Base-by-base conservation (phyloP, 2,797 vertebrate genomes). In the Cirrhinus mrigala region DNA sequence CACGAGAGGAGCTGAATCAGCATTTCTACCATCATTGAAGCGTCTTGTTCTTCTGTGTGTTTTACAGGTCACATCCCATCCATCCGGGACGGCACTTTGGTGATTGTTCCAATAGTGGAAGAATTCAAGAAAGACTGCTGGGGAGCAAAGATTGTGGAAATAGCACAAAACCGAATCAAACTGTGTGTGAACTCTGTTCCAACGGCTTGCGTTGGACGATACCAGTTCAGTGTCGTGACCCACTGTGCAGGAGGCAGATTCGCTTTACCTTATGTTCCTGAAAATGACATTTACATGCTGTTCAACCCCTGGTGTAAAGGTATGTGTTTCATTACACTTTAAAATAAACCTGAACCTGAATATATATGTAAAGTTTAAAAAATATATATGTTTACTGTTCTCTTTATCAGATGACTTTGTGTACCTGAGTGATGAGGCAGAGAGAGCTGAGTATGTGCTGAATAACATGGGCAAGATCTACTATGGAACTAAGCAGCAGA, bases 401-500 rank as follows among this genome's bases (percentile, higher is more conserved):
- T 44, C 40, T 27, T 20, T 27, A 3, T 68, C 88, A 98, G 97
- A 94, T 22, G 97, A 98, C 86, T 9, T 89, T 0, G 96, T 98
- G 66, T 97, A 94, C 77, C 91, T 98, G 95, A 92, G 96, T 15
- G 90, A 92, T 4, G 97, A 96, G n/a, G 88, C 93, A 0, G 94
- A 95, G 93, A 93, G 93, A 27, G 90, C 93, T 69, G 97, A 98
- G 83, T 98, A 97, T 5, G 94, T 98, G 75, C 92, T 98, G 6
- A 97, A 96, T 4, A 97, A 98, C 37, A 83, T 93, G 0, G 97
- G 97, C 1, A 92, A 44, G 14, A 94, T 97, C 81, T 98, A 97
- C 91, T 97, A 97, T 0, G 97, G 97, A 83, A 97, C 96, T 0
- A 88, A 96, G 79, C 79, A 92, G 3, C 97, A 98, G 89, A 97